Evolutionary conservation across 2,797 vertebrate genomes (phyloP).

Genomic region (Spea hammondii): DNA sequence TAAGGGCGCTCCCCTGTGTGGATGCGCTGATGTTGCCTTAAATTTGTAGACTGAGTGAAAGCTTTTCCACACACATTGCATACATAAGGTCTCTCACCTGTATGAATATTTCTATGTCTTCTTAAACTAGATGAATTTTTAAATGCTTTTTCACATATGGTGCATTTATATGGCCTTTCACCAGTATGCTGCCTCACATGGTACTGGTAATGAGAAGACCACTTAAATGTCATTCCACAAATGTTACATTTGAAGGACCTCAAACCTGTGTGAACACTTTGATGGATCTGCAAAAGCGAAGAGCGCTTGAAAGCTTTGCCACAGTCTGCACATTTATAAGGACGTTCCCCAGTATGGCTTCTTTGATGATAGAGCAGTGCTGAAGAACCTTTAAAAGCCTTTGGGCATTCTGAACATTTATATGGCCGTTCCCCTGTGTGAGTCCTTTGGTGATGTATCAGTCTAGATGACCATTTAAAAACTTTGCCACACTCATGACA

Average conservation of each 20-base stretch:
- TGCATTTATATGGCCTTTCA: constrained; percentile 87
- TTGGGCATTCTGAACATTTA: constrained; percentile 74
- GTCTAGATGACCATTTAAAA: constrained; percentile 79
- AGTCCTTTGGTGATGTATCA: constrained; percentile 73
- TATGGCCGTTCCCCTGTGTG: constrained; percentile 71
- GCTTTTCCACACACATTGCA: constrained; percentile 83
- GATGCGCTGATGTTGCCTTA: constrained; percentile 88
- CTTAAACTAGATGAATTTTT: constrained; percentile 90
- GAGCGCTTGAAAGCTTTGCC: constrained; percentile 92
- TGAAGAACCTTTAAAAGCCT: constrained; percentile 58
- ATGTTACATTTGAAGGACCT: constrained; percentile 86
- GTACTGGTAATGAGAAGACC: constrained; percentile 92
- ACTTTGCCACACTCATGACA: constrained; percentile 77
- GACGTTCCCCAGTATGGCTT: constrained; percentile 76
- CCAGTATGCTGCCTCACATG: constrained; percentile 91
- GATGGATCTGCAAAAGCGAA: constrained; percentile 86
- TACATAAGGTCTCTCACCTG: constrained; percentile 85
- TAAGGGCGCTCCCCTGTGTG: constrained; percentile 89
- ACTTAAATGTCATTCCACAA: constrained; percentile 89
- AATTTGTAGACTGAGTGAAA: constrained; percentile 90
- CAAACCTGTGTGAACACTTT: constrained; percentile 88
- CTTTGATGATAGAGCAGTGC: constrained; percentile 52
- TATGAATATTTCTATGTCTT: constrained; percentile 87
- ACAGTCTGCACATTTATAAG: constrained; percentile 86
- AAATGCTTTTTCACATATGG: constrained; percentile 89